A percentile compares a stretch with the other conserved stretches of the same genome.
Conservation (phyloP, 2,113 vertebrate genomes). For the Pelodiscus sinensis region DNA sequence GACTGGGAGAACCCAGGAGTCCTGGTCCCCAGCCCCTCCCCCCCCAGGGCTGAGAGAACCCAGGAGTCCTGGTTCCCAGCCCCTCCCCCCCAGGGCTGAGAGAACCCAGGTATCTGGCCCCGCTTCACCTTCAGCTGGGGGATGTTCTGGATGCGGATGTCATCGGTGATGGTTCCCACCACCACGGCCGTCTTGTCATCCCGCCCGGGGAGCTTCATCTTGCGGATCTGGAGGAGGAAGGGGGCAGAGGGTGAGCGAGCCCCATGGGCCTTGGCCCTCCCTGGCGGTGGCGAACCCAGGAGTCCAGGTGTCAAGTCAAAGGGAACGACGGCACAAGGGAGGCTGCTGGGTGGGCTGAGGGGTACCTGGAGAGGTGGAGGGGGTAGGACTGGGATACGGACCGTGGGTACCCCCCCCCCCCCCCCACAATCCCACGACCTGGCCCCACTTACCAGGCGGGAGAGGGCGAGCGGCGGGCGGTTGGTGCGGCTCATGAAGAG, state of each 20-base stretch:
- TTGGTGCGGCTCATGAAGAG: constrained; percentile 93
- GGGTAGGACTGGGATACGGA: background rate
- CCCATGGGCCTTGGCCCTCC: background rate
- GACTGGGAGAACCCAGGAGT: no score
- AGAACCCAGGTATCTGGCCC: background rate
- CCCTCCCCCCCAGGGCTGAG: no score
- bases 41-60: background rate
- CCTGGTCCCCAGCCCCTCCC: background rate
- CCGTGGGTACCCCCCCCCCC: background rate
- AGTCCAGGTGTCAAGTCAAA: background rate
- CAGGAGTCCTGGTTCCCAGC: background rate
- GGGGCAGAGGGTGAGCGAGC: background rate
- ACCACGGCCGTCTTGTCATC: constrained; percentile 89
- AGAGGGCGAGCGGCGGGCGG: constrained; percentile 87
- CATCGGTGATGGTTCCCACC: constrained; percentile 90
- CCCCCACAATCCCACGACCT: background rate
- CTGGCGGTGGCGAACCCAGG: background rate
- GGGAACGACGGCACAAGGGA: background rate
- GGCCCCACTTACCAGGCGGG: constrained; percentile 85
- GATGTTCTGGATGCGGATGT: constrained; percentile 88
- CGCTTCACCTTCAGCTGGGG: constrained; percentile 88
- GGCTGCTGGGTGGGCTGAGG: background rate
- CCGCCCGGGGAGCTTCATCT: constrained; percentile 89
- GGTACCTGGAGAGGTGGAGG: background rate
- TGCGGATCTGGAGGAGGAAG: constrained; percentile 80